These are phyloP conservation scores for Ispidina picta DNA, from an alignment of 2,797 vertebrate species.

Conservation along the genomic window DNA sequence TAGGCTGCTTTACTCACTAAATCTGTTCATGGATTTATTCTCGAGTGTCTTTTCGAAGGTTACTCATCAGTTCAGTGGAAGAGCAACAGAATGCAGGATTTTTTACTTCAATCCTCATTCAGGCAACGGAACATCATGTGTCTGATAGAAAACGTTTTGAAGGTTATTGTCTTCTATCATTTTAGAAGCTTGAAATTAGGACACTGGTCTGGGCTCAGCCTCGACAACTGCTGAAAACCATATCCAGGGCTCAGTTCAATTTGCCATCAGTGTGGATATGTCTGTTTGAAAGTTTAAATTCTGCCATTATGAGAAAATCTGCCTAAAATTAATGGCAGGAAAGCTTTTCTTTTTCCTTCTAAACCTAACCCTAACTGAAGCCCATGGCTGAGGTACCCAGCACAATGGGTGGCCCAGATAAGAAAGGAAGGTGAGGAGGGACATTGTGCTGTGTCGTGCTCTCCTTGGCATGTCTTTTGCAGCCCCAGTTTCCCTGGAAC, in stretches of 20 bases:
- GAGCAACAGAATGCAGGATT: conserved; percentile 1
- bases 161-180: neutral
- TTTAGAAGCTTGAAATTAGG: conserved; percentile 46
- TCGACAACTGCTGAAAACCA: conserved; percentile 27
- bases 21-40: conserved; percentile 63
- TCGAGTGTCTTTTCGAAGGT: conserved; percentile 56
- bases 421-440: too few relatives aligned
- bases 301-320: neutral
- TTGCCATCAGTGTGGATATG: conserved; percentile 1
- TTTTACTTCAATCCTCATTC: neutral
- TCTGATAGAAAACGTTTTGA: neutral
- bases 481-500: too few relatives aligned
- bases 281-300: conserved; percentile 23
- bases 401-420: too few relatives aligned
- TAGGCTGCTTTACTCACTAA: conserved; percentile 47
- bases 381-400: too few relatives aligned
- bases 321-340: neutral
- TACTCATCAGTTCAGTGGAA: conserved; percentile 25
- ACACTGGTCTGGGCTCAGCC: neutral
- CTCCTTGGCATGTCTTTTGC: too few relatives aligned
- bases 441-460: too few relatives aligned
- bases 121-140: neutral
- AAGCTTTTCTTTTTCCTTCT: neutral
- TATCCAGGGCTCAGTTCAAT: conserved; percentile 41
- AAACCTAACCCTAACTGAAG: too few relatives aligned